A percentile compares a stretch with the other conserved stretches of the same genome.
phyloP scores from a whole-genome alignment of 2,888 invertebrate species.

The Rhagophthalmus giganteus region DNA sequence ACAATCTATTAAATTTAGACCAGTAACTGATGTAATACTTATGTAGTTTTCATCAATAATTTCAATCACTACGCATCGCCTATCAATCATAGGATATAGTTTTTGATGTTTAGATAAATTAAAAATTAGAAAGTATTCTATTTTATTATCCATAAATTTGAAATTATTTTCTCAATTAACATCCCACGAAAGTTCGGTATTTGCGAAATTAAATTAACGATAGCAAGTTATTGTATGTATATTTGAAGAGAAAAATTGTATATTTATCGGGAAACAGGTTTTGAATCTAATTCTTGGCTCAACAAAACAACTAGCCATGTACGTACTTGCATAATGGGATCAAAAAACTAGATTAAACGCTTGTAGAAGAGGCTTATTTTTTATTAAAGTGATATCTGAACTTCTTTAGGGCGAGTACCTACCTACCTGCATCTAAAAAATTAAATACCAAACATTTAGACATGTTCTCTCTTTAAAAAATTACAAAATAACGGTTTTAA shows the following conservation, averaged over 20 bases:
- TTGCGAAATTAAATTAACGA: no score
- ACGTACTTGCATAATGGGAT: slow-evolving; percentile 21
- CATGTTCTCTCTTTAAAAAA: no score
- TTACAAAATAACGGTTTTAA: not conserved
- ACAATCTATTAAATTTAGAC: slow-evolving; percentile 26
- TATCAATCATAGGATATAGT: slow-evolving; percentile 26
- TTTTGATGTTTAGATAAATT: slow-evolving; percentile 19
- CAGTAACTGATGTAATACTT: slow-evolving; percentile 28
- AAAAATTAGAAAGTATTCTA: slow-evolving; percentile 10
- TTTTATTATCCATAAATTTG: slow-evolving; percentile 8
- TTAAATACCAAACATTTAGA: no score
- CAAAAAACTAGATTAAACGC: slow-evolving; percentile 20
- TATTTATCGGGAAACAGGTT: no score
- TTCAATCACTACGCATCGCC: slow-evolving; percentile 22
- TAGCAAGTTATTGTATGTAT: no score
- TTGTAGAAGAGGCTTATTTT: slow-evolving; percentile 21
- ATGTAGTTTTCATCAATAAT: slow-evolving; percentile 19
- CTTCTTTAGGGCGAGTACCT: slow-evolving; percentile 5
- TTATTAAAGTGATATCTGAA: slow-evolving; percentile 5
- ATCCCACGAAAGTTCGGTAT: no score
- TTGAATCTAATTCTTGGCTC: slow-evolving; percentile 7
- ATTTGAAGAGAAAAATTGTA: no score
- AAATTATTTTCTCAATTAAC: no score
- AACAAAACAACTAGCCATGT: slow-evolving; percentile 15
- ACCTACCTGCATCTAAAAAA: no score